A percentile compares a stretch with the other conserved stretches of the same genome.
These are phyloP conservation scores for Trichomycterus rosablanca DNA, from an alignment of 2,113 vertebrate species.

Conservation along the genomic window DNA sequence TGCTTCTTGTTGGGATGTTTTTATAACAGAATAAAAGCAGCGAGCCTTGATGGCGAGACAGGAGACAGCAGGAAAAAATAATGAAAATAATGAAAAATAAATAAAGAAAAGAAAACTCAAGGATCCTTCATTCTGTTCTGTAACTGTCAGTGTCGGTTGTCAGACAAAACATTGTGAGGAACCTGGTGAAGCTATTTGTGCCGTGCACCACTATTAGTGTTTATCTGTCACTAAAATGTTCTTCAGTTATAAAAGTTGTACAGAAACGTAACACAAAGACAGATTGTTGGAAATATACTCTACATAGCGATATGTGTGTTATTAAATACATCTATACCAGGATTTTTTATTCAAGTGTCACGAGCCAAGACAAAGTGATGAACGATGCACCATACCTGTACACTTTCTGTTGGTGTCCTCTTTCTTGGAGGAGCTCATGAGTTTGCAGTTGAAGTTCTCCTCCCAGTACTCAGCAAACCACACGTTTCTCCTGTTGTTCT, in stretches of 20 bases:
- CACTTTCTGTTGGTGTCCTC: constrained; percentile 92
- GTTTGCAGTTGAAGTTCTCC: constrained; percentile 96
- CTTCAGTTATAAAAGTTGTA: too few relatives aligned
- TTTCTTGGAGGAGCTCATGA: constrained; percentile 92
- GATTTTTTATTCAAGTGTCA: too few relatives aligned
- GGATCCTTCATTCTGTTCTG: neutral
- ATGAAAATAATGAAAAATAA: neutral
- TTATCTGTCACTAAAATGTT: too few relatives aligned
- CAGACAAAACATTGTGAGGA: too few relatives aligned
- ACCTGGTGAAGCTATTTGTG: too few relatives aligned
- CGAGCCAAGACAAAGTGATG: too few relatives aligned
- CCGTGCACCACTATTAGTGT: too few relatives aligned
- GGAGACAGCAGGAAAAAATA: neutral
- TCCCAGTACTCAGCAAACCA: constrained; percentile 98
- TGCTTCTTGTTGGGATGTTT: constrained; percentile 31
- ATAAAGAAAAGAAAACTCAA: neutral
- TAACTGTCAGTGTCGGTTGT: neutral
- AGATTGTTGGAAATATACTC: too few relatives aligned
- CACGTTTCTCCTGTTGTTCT: constrained; percentile 94
- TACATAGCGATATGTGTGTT: too few relatives aligned
- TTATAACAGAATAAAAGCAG: constrained; percentile 20
- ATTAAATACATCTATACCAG: too few relatives aligned
- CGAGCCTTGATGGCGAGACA: constrained; percentile 7
- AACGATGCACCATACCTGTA: too few relatives aligned
- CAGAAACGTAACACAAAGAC: too few relatives aligned